A percentile compares a stretch with the other conserved stretches of the same genome.
Evolutionary conservation across 2,797 vertebrate species (phyloP).

Genomic region (Ispidina picta): DNA sequence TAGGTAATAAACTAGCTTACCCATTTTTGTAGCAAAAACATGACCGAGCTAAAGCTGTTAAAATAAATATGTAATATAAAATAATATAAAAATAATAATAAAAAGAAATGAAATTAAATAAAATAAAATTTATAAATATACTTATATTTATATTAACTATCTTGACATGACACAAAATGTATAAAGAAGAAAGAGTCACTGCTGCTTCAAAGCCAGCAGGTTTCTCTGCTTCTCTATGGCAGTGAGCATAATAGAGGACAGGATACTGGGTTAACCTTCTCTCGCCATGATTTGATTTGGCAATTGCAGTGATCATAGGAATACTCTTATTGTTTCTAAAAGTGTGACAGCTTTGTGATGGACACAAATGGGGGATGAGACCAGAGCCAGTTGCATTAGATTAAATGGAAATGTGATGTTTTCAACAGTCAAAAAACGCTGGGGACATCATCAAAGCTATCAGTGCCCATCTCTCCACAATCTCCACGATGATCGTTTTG

Average conservation of each 20-base stretch:
- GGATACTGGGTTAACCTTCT: background rate
- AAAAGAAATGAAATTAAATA: too few relatives aligned
- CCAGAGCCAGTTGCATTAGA: background rate
- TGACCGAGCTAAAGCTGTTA: background rate
- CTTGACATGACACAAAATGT: background rate
- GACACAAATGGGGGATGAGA: conserved; percentile 4
- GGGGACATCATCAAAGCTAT: conserved; percentile 50
- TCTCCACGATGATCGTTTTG: conserved; percentile 44
- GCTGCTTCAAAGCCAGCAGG: background rate
- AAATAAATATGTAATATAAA: background rate
- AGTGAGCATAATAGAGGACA: background rate
- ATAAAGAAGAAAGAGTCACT: background rate
- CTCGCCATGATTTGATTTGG: background rate
- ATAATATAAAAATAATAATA: background rate
- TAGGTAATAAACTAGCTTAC: background rate
- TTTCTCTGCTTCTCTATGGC: background rate
- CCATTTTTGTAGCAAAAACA: background rate
- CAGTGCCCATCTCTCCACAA: conserved; percentile 40
- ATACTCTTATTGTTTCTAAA: conserved; percentile 14
- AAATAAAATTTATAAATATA: too few relatives aligned
- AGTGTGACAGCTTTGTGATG: background rate
- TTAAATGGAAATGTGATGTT: conserved; percentile 45
- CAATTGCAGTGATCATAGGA: background rate
- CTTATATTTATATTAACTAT: background rate
- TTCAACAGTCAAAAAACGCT: conserved; percentile 26